phyloP scores from a whole-genome alignment of 2,113 vertebrate genomes.

The Zosterops pallidus region DNA sequence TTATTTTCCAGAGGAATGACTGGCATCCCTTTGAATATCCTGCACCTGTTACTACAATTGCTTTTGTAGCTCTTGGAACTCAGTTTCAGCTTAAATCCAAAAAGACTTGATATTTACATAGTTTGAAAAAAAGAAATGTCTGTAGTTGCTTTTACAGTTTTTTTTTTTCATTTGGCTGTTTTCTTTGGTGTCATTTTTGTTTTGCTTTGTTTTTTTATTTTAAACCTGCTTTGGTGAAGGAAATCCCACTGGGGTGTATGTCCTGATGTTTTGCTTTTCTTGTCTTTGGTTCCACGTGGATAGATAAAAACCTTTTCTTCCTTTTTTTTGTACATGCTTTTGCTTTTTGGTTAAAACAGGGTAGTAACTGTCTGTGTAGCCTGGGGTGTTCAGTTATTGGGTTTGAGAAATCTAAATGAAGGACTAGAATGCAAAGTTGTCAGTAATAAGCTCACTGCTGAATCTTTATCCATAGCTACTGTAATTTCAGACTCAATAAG shows the following conservation, averaged over 20 bases:
- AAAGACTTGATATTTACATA: neutral
- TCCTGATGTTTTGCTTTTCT: neutral
- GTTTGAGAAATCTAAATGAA: constrained; percentile 19
- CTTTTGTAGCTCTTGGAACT: neutral
- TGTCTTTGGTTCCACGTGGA: neutral
- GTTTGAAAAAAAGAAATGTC: neutral
- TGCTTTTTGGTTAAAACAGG: neutral
- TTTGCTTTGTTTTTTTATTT: neutral
- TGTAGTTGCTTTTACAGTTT: neutral
- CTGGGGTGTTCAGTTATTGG: neutral
- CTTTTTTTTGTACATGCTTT: neutral
- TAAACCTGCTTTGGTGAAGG: neutral
- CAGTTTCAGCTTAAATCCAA: neutral
- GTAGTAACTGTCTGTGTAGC: neutral
- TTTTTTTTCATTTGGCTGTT: neutral
- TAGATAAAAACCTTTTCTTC: neutral
- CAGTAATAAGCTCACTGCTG: neutral
- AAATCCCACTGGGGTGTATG: neutral
- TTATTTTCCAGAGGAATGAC: neutral
- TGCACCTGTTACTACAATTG: neutral
- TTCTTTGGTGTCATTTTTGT: neutral
- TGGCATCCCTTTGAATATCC: neutral
- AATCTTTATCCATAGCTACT: neutral
- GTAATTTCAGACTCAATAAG: neutral
- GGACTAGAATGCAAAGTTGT: neutral